Evolutionary conservation across 2,888 invertebrate genomes (phyloP).

Genomic region (Scaptomyza parva): DNA sequence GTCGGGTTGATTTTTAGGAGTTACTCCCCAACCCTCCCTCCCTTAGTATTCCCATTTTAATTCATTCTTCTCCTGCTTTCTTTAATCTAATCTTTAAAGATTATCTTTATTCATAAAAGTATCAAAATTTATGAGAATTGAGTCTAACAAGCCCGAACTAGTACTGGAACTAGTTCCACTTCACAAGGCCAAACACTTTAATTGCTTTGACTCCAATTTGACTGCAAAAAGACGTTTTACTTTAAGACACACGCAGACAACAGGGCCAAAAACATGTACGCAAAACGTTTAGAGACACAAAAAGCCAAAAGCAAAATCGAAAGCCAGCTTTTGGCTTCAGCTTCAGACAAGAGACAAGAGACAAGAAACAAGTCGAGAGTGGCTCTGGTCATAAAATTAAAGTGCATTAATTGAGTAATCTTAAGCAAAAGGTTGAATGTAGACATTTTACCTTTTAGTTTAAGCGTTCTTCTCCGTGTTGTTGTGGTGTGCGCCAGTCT

Average conservation of each 20-base stretch:
- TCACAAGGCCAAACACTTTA: not conserved
- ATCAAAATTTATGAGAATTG: too few species aligned
- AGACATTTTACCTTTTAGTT: slow-evolving; percentile 70
- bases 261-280: too few species aligned
- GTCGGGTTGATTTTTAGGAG: too few species aligned
- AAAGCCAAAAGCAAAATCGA: not conserved
- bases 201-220: not conserved
- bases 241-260: not conserved
- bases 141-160: too few species aligned
- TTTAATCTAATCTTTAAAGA: too few species aligned
- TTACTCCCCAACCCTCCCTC: too few species aligned
- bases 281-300: too few species aligned
- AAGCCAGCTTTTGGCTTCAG: not conserved
- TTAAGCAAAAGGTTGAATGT: slow-evolving; percentile 59
- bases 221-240: not conserved
- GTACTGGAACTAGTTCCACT: slow-evolving; percentile 1
- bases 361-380: slow-evolving; percentile 9
- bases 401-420: slow-evolving; percentile 79
- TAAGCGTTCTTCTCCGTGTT: too few species aligned
- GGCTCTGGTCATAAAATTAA: slow-evolving; percentile 57
- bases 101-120: too few species aligned
- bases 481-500: slow-evolving; percentile 5
- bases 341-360: not conserved
- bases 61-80: too few species aligned
- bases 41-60: too few species aligned